A percentile compares a stretch with the other conserved stretches of the same genome.
Conservation (phyloP, 2,797 vertebrate species). For the Fundulus diaphanus region DNA sequence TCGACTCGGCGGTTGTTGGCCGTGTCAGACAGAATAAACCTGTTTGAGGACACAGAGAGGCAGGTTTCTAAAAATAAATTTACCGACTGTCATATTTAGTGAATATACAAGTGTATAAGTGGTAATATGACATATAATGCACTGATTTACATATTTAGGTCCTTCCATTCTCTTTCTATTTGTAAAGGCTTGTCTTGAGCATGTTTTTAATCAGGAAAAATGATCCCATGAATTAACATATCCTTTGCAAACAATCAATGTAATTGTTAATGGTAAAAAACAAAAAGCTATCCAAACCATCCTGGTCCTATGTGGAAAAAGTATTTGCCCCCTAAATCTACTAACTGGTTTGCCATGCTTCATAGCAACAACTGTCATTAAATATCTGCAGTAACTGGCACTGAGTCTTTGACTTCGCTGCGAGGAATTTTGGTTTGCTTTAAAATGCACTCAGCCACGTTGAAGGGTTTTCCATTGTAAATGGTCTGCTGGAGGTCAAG, state of each 20-base stretch:
- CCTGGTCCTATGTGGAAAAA: too few species aligned
- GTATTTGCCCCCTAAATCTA: too few species aligned
- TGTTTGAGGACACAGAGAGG: neutral
- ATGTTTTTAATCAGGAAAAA: neutral
- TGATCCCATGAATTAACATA: too few species aligned
- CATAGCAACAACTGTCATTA: too few species aligned
- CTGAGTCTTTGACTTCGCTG: too few species aligned
- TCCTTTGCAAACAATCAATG: too few species aligned
- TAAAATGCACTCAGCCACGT: neutral
- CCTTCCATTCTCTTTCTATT: neutral
- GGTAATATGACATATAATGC: neutral
- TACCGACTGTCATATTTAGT: neutral
- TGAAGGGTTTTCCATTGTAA: neutral
- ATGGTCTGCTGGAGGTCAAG: neutral
- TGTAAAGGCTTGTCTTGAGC: neutral
- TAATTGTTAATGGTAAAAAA: too few species aligned
- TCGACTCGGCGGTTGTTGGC: constrained; percentile 5
- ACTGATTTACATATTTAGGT: neutral
- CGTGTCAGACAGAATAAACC: constrained; percentile 21
- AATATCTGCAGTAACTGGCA: too few species aligned
- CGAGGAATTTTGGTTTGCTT: neutral
- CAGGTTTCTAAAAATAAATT: neutral
- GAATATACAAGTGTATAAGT: neutral
- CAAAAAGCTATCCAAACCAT: too few species aligned
- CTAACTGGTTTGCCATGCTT: too few species aligned